These are phyloP conservation scores for Drosophila falleni DNA, from an alignment of 2,888 invertebrate species.

Conservation along the genomic window DNA sequence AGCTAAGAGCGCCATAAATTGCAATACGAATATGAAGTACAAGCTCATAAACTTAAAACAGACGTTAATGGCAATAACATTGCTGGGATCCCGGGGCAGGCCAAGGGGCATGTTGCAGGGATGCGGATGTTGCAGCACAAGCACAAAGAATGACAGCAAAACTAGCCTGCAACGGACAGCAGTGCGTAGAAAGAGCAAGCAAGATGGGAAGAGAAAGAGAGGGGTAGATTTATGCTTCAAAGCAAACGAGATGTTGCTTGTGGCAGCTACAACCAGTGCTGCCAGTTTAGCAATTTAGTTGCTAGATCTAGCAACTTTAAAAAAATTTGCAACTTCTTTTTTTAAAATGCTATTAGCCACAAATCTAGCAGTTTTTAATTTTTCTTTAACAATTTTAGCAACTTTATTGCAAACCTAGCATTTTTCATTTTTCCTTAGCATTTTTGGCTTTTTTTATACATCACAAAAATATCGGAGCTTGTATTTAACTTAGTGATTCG, in stretches of 20 bases:
- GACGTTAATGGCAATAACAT: slow-evolving; percentile 40
- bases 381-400: no score
- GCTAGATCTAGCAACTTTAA: no score
- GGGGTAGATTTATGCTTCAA: slow-evolving; percentile 2
- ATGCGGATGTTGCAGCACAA: slow-evolving; percentile 31
- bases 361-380: no score
- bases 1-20: slow-evolving; percentile 42
- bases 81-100: neutral
- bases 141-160: slow-evolving; percentile 56
- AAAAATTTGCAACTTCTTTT: no score
- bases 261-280: slow-evolving; percentile 28
- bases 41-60: slow-evolving; percentile 52
- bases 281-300: no score
- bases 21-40: slow-evolving; percentile 44
- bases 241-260: slow-evolving; percentile 40
- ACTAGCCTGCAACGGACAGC: slow-evolving; percentile 49
- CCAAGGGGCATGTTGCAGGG: neutral
- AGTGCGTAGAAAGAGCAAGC: neutral
- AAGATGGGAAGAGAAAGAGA: neutral
- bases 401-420: no score
- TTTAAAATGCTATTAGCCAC: no score
- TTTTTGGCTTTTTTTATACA: no score
- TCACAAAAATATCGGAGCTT: no score
- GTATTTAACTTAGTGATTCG: no score
- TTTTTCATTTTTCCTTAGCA: no score